These are phyloP conservation scores for Neosilurus mollespiculum DNA, from an alignment of 2,797 vertebrate species.

Conservation along the genomic window DNA sequence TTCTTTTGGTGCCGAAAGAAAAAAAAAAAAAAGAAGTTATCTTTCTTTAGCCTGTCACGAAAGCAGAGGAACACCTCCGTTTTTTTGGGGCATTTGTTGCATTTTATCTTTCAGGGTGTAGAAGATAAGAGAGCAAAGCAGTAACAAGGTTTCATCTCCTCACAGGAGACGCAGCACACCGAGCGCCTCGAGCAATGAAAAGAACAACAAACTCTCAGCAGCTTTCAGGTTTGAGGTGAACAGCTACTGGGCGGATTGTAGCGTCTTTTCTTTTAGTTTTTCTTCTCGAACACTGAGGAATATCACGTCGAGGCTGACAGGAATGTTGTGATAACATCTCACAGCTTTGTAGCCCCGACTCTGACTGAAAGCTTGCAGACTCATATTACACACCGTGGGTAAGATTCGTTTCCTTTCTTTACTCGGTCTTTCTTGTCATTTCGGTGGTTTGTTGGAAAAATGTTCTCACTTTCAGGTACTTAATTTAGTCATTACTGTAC, in stretches of 20 bases:
- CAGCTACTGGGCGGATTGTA: conserved; percentile 1
- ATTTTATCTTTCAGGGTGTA: conserved; percentile 22
- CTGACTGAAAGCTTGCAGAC: not conserved
- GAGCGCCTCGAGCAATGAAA: conserved; percentile 13
- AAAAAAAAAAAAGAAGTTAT: not conserved
- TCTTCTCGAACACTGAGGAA: not conserved
- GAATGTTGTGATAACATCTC: conserved; percentile 69
- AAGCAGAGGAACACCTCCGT: conserved; percentile 16
- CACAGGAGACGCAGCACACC: not conserved
- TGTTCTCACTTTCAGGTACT: not conserved
- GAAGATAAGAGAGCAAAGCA: conserved; percentile 37
- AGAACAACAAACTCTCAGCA: conserved; percentile 4
- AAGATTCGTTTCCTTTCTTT: not conserved
- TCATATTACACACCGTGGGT: not conserved
- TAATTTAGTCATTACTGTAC: not conserved
- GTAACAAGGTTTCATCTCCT: not conserved
- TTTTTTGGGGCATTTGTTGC: conserved; percentile 14
- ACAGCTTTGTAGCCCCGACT: conserved; percentile 8
- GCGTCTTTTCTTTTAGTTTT: not conserved
- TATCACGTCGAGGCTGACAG: conserved; percentile 51
- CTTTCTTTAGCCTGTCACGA: conserved; percentile 29
- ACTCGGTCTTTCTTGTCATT: not conserved
- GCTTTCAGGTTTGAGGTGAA: not conserved
- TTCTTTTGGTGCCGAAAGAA: conserved; percentile 5
- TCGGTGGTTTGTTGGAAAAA: not conserved